Base-by-base conservation (phyloP, 2,888 invertebrate species). In the Tipula vernalis region DNA sequence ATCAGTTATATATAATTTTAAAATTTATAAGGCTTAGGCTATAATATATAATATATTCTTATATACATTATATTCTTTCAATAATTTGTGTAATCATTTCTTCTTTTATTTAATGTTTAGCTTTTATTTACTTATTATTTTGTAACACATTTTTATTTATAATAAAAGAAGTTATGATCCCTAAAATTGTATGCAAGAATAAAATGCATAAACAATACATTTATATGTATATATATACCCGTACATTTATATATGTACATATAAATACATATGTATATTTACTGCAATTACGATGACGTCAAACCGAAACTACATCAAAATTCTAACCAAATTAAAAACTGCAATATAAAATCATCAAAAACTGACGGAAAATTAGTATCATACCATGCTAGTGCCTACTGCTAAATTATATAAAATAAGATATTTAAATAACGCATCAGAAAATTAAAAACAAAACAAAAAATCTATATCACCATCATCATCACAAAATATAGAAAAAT, bases 401-500 rank as follows among this genome's bases (percentile, higher is more conserved):
- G 51, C 51, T 57, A 57, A 57, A 15, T 57, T 57, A 57, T 6
- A 57, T 57, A 57, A 57, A 8, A 57, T 57, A 57, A 57, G 18
- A 57, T 57, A 18, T 57, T 15, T 15, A 57, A 57, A 57, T 57
- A 57, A 57, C 51, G 51, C 51, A 57, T 57, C 51, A 57, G 51
- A 57, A 15, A 57, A 15, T 57, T 12, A 57, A 57, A 15, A 51
- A 10, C 15, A n/a, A 51, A n/a, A 51, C n/a, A 15, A 51, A 83
- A 83, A 83, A 36, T 83, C 83, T 83, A 83, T 57, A 6, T 57
- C 83, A 83, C 13, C 83, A 83, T 36, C 83, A 83, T 83, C 83
- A 83, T 83, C 83, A 83, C 83, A 83, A 83, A 83, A 83, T 83
- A 83, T 83, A 83, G 83, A 83, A 83, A 83, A 15, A 57, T 15